Percentiles rank a stretch among this genome's conserved stretches.
phyloP scores from a whole-genome alignment of 1,140 invertebrate genomes.

The Macrocentrus cingulum region DNA sequence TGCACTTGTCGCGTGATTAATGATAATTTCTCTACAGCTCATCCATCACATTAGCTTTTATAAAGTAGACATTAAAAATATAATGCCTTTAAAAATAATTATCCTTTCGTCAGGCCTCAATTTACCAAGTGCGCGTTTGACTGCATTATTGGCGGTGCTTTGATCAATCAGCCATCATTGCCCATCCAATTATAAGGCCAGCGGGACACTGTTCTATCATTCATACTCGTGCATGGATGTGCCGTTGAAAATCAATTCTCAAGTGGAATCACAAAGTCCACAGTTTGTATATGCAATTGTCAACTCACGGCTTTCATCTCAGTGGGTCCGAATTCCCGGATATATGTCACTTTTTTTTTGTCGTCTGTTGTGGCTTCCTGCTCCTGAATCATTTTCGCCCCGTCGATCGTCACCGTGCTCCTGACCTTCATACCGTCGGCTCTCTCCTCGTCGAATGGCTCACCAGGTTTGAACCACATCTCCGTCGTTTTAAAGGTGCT shows the following conservation, averaged over 20 bases:
- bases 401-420: conserved; percentile 66
- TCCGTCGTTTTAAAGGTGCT: conserved; percentile 84
- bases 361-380: conserved; percentile 59
- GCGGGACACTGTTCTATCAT: not conserved
- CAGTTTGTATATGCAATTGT: conserved; percentile 14
- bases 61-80: not conserved
- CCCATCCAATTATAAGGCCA: conserved; percentile 20
- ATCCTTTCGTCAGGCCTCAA: conserved; percentile 15
- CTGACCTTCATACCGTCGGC: conserved; percentile 83
- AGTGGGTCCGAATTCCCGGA: conserved; percentile 68
- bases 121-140: conserved; percentile 13
- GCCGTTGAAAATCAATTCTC: not conserved
- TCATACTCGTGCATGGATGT: not conserved
- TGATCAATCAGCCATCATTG: conserved; percentile 38
- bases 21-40: not conserved
- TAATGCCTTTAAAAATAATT: not conserved
- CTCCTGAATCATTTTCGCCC: conserved; percentile 71
- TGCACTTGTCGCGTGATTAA: no score
- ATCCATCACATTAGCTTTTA: no score
- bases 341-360: conserved; percentile 65
- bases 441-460: conserved; percentile 85
- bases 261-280: not conserved
- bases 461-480: conserved; percentile 77
- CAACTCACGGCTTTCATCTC: conserved; percentile 70
- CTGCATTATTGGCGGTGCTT: conserved; percentile 40